Evolutionary conservation across 2,113 vertebrate species (phyloP), one percentile per base, ranked within the genome.

Genomic region (Plestiodon gilberti): DNA sequence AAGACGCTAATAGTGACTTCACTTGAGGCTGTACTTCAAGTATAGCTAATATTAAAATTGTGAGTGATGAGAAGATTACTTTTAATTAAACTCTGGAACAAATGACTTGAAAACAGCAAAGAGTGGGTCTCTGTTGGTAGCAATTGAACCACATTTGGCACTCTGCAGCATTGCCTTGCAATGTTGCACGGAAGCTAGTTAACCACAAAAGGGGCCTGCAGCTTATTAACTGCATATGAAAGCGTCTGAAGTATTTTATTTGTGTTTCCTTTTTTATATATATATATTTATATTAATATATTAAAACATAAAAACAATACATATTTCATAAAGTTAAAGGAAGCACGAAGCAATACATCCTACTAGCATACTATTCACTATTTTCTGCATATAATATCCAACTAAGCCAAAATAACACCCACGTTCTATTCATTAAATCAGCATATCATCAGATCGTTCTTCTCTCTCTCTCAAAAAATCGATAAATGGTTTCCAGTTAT

Each of bases 211-310:
- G 40, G 77, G 33, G n/a, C 38, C 35, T 74, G 28, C 74, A 69
- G 15, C 22, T 13, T 82, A 57, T 82, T 75, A 59, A 73, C 57
- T 9, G 59, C 73, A 75, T 65, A 28, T 88, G 65, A 90, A 89
- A 10, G 59, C 73, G 62, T 65, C 33, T 88, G 65, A 90, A 89
- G 55, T 48, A 92, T 48, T 84, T 84, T 88, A 88, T 90, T 89
- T 78, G 43, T 88, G 38, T 77, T 65, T 91, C 92, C 55, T 82
- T n/a, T n/a, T n/a, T n/a, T n/a, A n/a, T n/a, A n/a, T n/a, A n/a
- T n/a, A n/a, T n/a, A n/a, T n/a, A n/a, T n/a, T n/a, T n/a, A n/a
- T n/a, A n/a, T n/a, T n/a, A n/a, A n/a, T n/a, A n/a, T n/a, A n/a
- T n/a, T n/a, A n/a, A n/a, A n/a, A n/a, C n/a, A n/a, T n/a, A n/a